phyloP scores from a whole-genome alignment of 2,797 vertebrate species.

The Sebastes reedi region DNA sequence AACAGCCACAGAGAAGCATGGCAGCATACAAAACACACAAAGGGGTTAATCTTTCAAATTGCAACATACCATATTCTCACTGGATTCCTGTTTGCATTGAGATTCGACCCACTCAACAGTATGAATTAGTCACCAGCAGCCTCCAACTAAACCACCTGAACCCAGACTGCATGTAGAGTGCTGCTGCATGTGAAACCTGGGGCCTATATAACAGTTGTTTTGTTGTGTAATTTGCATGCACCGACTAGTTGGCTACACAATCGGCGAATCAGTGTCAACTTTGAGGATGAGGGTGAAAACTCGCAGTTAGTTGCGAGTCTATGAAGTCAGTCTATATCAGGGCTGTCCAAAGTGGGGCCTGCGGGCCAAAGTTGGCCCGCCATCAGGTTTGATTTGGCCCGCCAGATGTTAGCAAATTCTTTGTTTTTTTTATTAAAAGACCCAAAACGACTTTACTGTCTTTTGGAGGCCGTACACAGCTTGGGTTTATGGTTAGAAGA shows the following conservation, averaged over 20 bases:
- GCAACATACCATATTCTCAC: constrained; percentile 58
- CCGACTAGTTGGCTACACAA: constrained; percentile 19
- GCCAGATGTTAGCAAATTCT: no score
- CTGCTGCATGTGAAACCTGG: not conserved
- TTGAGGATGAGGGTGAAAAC: constrained; percentile 36
- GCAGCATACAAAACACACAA: not conserved
- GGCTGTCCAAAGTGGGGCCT: no score
- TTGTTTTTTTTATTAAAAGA: no score
- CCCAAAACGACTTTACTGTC: no score
- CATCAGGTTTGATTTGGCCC: no score
- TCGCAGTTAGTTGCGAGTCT: constrained; percentile 41
- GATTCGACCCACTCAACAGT: not conserved
- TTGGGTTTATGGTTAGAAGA: no score
- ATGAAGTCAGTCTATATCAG: constrained; percentile 24
- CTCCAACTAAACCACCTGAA: not conserved
- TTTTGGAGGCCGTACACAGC: no score
- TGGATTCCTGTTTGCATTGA: constrained; percentile 26
- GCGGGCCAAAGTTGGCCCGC: no score
- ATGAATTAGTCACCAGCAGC: not conserved
- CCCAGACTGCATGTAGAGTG: not conserved
- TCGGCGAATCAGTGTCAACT: constrained; percentile 53
- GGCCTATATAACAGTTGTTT: constrained; percentile 5
- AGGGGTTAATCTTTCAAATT: not conserved
- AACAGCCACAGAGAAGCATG: not conserved
- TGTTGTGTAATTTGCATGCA: constrained; percentile 53